Evolutionary conservation across 1,140 invertebrate species (phyloP).

Genomic region (Planococcus citri): DNA sequence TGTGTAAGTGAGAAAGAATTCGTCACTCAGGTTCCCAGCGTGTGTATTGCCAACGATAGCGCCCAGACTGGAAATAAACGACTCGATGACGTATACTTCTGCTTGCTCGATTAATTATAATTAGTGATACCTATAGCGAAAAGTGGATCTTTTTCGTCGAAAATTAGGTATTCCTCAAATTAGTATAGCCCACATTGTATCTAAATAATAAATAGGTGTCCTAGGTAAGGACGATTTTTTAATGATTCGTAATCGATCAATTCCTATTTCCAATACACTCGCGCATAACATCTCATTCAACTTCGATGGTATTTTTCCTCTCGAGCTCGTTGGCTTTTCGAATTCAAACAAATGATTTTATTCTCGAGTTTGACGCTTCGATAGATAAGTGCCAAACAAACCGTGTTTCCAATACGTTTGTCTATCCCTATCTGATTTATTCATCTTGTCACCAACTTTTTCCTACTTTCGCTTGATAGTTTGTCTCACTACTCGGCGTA

Average conservation of each 20-base stretch:
- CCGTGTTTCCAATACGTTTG: background rate
- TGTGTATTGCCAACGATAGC: background rate
- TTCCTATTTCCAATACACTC: too few relatives aligned
- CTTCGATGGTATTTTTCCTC: too few relatives aligned
- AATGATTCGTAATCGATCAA: too few relatives aligned
- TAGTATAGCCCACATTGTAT: too few relatives aligned
- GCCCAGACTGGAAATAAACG: background rate
- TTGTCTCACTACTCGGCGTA: background rate
- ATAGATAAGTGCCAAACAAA: background rate
- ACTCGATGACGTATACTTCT: background rate
- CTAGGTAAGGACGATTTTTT: too few relatives aligned
- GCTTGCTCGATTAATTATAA: background rate
- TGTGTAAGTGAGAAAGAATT: slow-evolving; percentile 4
- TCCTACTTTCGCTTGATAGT: background rate
- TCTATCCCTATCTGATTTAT: background rate
- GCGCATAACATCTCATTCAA: too few relatives aligned
- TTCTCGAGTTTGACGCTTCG: background rate
- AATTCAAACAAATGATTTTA: too few relatives aligned
- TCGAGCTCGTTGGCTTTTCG: too few relatives aligned
- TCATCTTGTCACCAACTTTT: background rate
- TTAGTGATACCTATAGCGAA: too few relatives aligned
- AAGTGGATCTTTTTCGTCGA: too few relatives aligned
- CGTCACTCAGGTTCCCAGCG: background rate
- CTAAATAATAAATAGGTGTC: too few relatives aligned
- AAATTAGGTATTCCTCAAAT: too few relatives aligned